Evolutionary conservation across 1,140 invertebrate species (phyloP), one percentile per base, ranked within the genome.

Genomic region (Andricus grossulariae): DNA sequence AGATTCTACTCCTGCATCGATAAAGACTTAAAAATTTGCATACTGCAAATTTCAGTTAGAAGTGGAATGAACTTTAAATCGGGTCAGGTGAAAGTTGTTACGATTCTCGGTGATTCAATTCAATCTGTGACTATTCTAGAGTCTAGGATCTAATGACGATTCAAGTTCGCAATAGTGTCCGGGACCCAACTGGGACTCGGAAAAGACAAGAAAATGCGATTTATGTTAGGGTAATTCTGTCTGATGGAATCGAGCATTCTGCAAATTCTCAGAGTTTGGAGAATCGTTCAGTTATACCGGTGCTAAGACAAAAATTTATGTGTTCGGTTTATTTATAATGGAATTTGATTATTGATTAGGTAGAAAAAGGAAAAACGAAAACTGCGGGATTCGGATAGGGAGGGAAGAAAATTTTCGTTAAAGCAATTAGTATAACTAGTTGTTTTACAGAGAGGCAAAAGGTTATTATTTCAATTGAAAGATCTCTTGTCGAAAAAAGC

Each of bases 191-290:
- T 25, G 55, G 55, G 18, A 57, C 55, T 25, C 55, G 55, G 19
- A 57, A 19, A 21, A 57, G 54, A 55, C 54, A 25, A n/a, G 60
- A 25, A n/a, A 16, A 66, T 32, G 21, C 60, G 25, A 66, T 66
- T 66, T 66, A 39, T 39, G 25, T 66, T 66, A 66, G 60, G 60
- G 60, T 66, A 66, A 66, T 45, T 45, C 39, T 32, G 25, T 66
- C 25, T 66, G 15, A 66, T 66, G 60, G 60, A 66, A 25, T 66
- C 60, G 60, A 66, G 15, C 32, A 66, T 66, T 66, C 60, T 66
- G 39, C 39, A 45, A 45, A 45, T 45, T 45, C 39, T 66, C 16
- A 66, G 15, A 15, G 25, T 18, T 11, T 18, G 21, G 21, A 39
- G 25, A 66, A 32, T 66, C 13, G 13, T 66, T 39, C 60, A 66